Conservation (phyloP, 2,888 invertebrate species). For the Sthenelais limicola region DNA sequence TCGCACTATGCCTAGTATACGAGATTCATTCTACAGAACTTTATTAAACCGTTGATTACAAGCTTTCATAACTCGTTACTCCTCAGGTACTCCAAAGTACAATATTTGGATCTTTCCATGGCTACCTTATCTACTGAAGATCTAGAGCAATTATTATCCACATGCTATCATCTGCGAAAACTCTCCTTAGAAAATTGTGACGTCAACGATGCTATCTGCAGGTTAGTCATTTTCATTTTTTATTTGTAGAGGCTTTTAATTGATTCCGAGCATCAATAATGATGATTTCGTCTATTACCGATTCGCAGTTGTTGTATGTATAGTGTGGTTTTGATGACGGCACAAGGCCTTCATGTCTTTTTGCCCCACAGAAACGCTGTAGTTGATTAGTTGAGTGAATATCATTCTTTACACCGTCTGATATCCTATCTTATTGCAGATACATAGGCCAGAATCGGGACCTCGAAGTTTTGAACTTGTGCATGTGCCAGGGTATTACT, state of each 20-base stretch:
- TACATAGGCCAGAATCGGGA: conserved; percentile 80
- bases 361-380: no score
- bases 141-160: conserved; percentile 75
- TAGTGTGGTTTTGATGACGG: no score
- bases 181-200: conserved; percentile 87
- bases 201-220: conserved; percentile 79
- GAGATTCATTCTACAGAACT: no score
- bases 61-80: conserved; percentile 1
- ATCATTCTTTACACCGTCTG: no score
- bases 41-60: no score
- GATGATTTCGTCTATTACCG: no score
- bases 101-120: conserved; percentile 90
- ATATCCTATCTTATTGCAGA: no score
- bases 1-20: no score
- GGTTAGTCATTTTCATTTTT: conserved; percentile 55
- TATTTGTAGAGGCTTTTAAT: neutral
- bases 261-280: neutral
- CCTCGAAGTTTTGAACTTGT: conserved; percentile 86
- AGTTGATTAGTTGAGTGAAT: no score
- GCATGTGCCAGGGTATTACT: conserved; percentile 84
- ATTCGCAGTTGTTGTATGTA: no score
- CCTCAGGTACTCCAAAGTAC: conserved; percentile 74
- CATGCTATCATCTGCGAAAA: conserved; percentile 83
- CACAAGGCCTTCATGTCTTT: no score
- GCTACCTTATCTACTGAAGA: conserved; percentile 76